A percentile compares a stretch with the other conserved stretches of the same genome.
phyloP scores from a whole-genome alignment of 2,113 vertebrate genomes.

The Thymallus thymallus region DNA sequence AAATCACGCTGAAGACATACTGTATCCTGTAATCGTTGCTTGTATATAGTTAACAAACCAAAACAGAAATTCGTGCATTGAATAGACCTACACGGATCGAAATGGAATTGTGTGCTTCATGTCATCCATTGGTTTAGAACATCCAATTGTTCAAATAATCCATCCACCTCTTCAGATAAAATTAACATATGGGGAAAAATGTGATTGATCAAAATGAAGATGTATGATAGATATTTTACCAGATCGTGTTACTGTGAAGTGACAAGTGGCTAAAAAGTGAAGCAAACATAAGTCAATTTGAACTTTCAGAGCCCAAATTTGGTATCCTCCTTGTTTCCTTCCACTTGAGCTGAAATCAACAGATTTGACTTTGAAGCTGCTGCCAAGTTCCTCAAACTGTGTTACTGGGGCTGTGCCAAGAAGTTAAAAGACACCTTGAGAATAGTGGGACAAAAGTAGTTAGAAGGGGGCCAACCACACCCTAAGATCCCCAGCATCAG shows the following conservation, averaged over 20 bases:
- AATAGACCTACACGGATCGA: too few relatives aligned
- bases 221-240: background rate
- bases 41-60: too few relatives aligned
- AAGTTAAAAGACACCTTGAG: constrained; percentile 65
- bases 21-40: too few relatives aligned
- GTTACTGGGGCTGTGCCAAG: constrained; percentile 20
- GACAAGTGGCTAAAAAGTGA: constrained; percentile 8
- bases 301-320: constrained; percentile 61
- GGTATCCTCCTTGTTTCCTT: constrained; percentile 58
- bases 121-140: too few relatives aligned
- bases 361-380: constrained; percentile 71
- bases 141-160: too few relatives aligned
- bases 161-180: background rate
- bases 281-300: constrained; percentile 53
- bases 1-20: background rate
- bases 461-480: constrained; percentile 42
- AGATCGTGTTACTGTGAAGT: background rate
- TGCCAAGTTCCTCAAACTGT: constrained; percentile 72
- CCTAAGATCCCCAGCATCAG: constrained; percentile 46
- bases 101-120: too few relatives aligned
- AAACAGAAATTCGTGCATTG: too few relatives aligned
- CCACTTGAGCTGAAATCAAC: constrained; percentile 76
- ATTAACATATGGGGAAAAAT: background rate
- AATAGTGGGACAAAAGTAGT: constrained; percentile 52
- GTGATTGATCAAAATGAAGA: background rate